phyloP scores from a whole-genome alignment of 2,888 invertebrate genomes.

The Argyresthia goedartella region DNA sequence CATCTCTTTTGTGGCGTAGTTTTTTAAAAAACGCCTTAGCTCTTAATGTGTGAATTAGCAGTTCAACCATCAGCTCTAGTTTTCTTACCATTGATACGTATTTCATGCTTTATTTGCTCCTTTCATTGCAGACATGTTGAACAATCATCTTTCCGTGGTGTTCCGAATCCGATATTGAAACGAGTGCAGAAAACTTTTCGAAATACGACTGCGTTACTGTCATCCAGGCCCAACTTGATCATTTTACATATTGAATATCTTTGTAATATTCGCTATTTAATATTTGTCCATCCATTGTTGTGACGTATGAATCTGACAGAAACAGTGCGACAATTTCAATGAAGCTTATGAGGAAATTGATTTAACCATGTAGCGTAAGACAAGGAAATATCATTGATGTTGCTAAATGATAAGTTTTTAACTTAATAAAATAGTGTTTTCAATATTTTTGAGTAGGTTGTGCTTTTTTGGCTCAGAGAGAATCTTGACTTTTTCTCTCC shows the following conservation, averaged over 20 bases:
- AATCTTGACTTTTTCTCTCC: too few relatives aligned
- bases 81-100: neutral
- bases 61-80: neutral
- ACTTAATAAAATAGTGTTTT: too few relatives aligned
- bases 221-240: conserved; percentile 7
- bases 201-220: conserved; percentile 10
- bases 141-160: conserved; percentile 12
- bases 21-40: neutral
- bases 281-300: too few relatives aligned
- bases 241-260: conserved; percentile 6
- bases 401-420: too few relatives aligned
- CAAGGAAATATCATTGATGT: too few relatives aligned
- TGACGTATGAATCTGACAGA: too few relatives aligned
- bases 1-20: neutral
- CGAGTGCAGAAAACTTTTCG: conserved; percentile 9
- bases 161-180: conserved; percentile 13
- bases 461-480: too few relatives aligned
- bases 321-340: too few relatives aligned
- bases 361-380: too few relatives aligned
- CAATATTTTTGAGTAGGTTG: too few relatives aligned
- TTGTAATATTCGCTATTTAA: neutral
- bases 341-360: too few relatives aligned
- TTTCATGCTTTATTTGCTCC: conserved; percentile 8
- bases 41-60: neutral
- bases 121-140: conserved; percentile 11